These are phyloP conservation scores for Ptiloglossa arizonensis DNA, from an alignment of 1,140 invertebrate species.

Conservation along the genomic window DNA sequence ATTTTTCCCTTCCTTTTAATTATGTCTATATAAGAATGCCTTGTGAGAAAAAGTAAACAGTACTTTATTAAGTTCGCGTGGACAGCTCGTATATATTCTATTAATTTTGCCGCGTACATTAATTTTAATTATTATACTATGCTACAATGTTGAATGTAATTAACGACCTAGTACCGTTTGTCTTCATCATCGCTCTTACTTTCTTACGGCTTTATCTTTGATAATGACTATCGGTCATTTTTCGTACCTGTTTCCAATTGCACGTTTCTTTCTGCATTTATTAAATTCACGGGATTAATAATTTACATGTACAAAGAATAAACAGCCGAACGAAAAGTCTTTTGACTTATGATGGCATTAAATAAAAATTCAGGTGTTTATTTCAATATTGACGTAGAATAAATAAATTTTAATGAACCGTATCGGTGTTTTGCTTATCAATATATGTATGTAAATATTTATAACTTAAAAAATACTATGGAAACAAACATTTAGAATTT, in stretches of 20 bases:
- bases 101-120: slow-evolving; percentile 34
- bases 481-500: too few relatives aligned
- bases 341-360: too few relatives aligned
- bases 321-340: too few relatives aligned
- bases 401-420: too few relatives aligned
- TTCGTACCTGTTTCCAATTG: slow-evolving; percentile 18
- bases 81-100: slow-evolving; percentile 14
- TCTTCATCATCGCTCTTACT: slow-evolving; percentile 45
- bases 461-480: too few relatives aligned
- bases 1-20: background rate
- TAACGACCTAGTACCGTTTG: slow-evolving; percentile 48
- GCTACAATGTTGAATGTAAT: slow-evolving; percentile 34
- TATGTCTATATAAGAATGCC: too few relatives aligned
- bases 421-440: too few relatives aligned
- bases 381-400: too few relatives aligned
- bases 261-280: background rate
- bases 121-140: slow-evolving; percentile 54
- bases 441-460: too few relatives aligned
- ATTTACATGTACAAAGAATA: too few relatives aligned
- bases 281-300: too few relatives aligned
- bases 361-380: too few relatives aligned
- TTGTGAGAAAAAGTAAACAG: background rate
- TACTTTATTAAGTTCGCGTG: slow-evolving; percentile 30
- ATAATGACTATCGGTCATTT: background rate
- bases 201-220: slow-evolving; percentile 27